Conservation (phyloP, 2,888 invertebrate species). For the Euproctis similis region DNA sequence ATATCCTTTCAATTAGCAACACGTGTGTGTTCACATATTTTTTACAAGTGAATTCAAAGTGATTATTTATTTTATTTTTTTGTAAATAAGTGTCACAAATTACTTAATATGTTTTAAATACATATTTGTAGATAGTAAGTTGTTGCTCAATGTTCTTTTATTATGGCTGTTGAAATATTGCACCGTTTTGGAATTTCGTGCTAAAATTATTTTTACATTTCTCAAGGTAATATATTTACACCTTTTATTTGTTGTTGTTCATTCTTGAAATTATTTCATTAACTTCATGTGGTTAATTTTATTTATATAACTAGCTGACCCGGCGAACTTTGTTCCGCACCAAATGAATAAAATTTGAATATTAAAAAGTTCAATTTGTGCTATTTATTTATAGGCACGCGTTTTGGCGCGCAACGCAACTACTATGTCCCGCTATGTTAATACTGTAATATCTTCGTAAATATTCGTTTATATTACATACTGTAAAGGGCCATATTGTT, state of each 20-base stretch:
- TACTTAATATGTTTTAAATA: neutral
- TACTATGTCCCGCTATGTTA: too few relatives aligned
- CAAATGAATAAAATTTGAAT: too few relatives aligned
- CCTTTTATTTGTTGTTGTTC: slow-evolving; percentile 25
- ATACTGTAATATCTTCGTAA: too few relatives aligned
- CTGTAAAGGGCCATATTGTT: too few relatives aligned
- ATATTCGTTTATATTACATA: too few relatives aligned
- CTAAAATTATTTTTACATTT: slow-evolving; percentile 10
- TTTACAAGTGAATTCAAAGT: too few relatives aligned
- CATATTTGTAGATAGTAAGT: neutral
- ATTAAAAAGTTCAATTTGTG: too few relatives aligned
- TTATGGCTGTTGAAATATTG: slow-evolving; percentile 13
- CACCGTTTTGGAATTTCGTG: slow-evolving; percentile 16
- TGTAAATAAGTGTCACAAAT: neutral
- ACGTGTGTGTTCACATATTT: too few relatives aligned
- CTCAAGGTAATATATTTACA: slow-evolving; percentile 41
- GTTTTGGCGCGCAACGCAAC: too few relatives aligned
- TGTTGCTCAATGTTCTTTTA: neutral
- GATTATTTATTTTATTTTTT: too few relatives aligned
- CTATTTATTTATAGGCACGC: too few relatives aligned
- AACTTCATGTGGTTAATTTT: neutral
- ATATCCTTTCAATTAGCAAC: slow-evolving; percentile 7
- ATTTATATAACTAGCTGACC: too few relatives aligned
- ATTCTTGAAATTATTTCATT: slow-evolving; percentile 11
- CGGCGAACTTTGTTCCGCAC: neutral